Conservation (phyloP, 2,113 vertebrate genomes). For the Calidris pugnax region DNA sequence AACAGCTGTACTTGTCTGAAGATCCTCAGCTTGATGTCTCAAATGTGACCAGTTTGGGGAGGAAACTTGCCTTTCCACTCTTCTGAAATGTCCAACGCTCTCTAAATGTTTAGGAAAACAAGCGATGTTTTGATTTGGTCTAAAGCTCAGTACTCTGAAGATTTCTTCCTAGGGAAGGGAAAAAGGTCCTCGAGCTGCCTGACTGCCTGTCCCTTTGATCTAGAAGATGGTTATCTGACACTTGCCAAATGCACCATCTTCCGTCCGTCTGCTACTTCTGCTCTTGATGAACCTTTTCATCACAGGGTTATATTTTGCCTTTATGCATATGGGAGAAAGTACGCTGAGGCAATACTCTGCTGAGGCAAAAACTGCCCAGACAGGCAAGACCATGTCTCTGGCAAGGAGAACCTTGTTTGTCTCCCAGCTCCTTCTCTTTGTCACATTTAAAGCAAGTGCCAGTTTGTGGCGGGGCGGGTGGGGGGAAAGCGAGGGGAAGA, state of each 20-base stretch:
- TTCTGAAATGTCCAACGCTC: not conserved
- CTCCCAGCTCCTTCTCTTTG: not conserved
- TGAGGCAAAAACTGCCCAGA: no score
- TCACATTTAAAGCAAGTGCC: not conserved
- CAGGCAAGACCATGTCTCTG: not conserved
- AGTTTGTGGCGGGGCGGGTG: no score
- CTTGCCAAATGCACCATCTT: not conserved
- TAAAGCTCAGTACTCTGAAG: not conserved
- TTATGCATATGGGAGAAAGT: not conserved
- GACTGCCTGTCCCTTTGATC: not conserved
- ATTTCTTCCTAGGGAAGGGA: not conserved
- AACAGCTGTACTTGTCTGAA: not conserved
- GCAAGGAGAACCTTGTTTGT: not conserved
- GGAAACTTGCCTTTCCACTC: not conserved
- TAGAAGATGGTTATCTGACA: not conserved
- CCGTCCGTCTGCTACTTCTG: not conserved
- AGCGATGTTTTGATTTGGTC: not conserved
- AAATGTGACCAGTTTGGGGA: not conserved
- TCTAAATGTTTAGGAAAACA: not conserved
- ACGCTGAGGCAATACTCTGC: not conserved
- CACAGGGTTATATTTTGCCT: rapidly evolving
- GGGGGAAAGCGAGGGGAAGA: not conserved
- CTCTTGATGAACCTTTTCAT: not conserved
- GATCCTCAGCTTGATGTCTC: not conserved
- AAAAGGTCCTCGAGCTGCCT: not conserved